Conservation (phyloP, 2,113 vertebrate genomes). For the Bolborhynchus lineola region DNA sequence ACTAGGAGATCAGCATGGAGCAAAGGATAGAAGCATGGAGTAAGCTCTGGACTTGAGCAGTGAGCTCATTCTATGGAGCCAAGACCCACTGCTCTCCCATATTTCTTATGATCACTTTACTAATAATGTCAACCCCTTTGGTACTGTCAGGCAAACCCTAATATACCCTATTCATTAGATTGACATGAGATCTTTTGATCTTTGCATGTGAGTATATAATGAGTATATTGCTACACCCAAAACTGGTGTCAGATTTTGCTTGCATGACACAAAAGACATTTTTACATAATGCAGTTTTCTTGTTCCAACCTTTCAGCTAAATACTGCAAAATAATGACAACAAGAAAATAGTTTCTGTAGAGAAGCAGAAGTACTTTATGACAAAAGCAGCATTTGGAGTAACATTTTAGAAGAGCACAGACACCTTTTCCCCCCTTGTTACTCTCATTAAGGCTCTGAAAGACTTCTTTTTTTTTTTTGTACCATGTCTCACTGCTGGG, state of each 20-base stretch:
- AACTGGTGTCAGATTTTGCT: constrained; percentile 7
- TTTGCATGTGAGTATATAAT: background rate
- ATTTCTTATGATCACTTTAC: background rate
- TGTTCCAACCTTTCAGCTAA: constrained; percentile 37
- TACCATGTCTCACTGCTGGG: constrained; percentile 19
- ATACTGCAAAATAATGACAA: constrained; percentile 10
- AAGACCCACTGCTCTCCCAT: background rate
- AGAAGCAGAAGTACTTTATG: constrained; percentile 28
- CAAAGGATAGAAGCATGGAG: background rate
- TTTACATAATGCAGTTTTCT: constrained; percentile 55
- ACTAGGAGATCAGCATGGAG: background rate
- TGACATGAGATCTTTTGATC: background rate
- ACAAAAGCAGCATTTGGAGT: constrained; percentile 33
- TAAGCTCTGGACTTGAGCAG: background rate
- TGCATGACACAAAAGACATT: background rate
- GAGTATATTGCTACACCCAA: background rate
- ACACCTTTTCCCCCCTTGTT: background rate
- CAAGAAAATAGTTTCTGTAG: constrained; percentile 44
- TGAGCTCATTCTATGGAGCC: background rate
- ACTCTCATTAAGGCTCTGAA: constrained; percentile 66
- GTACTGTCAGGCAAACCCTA: background rate
- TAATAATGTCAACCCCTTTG: background rate
- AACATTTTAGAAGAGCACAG: constrained; percentile 22
- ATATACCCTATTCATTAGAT: background rate
- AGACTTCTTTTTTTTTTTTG: background rate